phyloP scores from a whole-genome alignment of 2,888 invertebrate genomes.

The Cheilosia variabilis region DNA sequence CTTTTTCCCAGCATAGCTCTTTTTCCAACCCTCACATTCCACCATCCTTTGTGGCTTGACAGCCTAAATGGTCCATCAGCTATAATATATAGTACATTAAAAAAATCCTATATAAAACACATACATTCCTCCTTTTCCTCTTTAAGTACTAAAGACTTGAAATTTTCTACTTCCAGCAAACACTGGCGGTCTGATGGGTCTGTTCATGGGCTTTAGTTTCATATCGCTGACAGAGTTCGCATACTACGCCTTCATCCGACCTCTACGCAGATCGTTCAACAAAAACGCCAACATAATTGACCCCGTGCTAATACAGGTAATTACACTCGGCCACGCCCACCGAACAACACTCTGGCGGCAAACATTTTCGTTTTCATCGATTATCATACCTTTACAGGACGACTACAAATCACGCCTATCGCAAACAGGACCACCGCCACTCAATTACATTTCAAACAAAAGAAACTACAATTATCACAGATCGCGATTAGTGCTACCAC shows the following conservation, averaged over 20 bases:
- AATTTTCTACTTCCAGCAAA: slow-evolving; percentile 85
- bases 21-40: no score
- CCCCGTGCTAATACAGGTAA: slow-evolving; percentile 25
- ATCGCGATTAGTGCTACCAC: slow-evolving; percentile 62
- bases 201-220: slow-evolving; percentile 93
- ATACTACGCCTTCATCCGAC: slow-evolving; percentile 88
- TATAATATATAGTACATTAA: no score
- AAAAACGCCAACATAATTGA: neutral
- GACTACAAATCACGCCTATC: slow-evolving; percentile 33
- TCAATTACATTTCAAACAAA: slow-evolving; percentile 67
- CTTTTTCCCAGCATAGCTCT: no score
- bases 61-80: no score
- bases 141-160: neutral
- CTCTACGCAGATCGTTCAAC: slow-evolving; percentile 81
- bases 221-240: slow-evolving; percentile 90
- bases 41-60: no score
- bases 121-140: no score
- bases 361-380: slow-evolving; percentile 47
- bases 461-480: slow-evolving; percentile 55
- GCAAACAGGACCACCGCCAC: slow-evolving; percentile 49
- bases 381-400: slow-evolving; percentile 47
- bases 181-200: slow-evolving; percentile 90
- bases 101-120: no score
- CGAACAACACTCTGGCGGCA: neutral
- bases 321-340: neutral